Evolutionary conservation across 1,140 invertebrate genomes (phyloP).

Genomic region (Metopolophium dirhodum): DNA sequence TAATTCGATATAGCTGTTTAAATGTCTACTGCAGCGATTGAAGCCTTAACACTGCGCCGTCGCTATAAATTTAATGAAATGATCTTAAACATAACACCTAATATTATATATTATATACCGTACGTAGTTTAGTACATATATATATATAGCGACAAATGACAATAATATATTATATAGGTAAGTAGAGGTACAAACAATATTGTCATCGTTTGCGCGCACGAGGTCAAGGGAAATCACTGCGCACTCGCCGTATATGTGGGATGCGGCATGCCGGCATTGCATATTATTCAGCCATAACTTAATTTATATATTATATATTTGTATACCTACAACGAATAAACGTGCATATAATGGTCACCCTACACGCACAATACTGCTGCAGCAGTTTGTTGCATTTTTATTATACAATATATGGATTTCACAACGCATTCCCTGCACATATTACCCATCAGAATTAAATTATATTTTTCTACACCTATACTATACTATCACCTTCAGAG

Average conservation of each 20-base stretch:
- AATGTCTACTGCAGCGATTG: neutral
- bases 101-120: neutral
- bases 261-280: too few relatives aligned
- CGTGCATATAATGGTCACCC: neutral
- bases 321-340: too few relatives aligned
- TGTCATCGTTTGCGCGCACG: neutral
- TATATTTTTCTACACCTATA: neutral
- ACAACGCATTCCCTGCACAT: neutral
- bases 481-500: neutral
- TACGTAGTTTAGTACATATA: neutral
- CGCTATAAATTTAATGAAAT: neutral
- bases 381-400: neutral
- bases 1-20: neutral
- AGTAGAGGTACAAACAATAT: neutral
- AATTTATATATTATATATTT: too few relatives aligned
- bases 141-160: neutral
- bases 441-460: neutral
- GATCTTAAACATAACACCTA: neutral
- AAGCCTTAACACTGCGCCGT: neutral
- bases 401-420: neutral
- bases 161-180: neutral
- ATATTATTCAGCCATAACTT: neutral
- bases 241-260: neutral
- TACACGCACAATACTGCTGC: too few relatives aligned
- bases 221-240: neutral